Conservation (phyloP, 2,797 vertebrate genomes). For the Ispidina picta region DNA sequence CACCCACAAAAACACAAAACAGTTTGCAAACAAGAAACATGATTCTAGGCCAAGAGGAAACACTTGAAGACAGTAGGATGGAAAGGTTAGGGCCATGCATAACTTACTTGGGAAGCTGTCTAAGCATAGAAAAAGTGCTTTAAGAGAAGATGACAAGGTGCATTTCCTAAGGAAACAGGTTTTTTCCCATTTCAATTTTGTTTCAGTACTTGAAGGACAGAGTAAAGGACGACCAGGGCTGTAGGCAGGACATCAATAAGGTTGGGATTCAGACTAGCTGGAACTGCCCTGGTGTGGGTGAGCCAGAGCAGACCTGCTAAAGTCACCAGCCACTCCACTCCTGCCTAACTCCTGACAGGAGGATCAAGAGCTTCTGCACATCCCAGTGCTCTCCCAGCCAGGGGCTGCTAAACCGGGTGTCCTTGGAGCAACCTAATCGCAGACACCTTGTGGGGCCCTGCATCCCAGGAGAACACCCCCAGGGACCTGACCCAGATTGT, state of each 20-base stretch:
- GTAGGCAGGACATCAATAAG: neutral
- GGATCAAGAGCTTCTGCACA: accelerated
- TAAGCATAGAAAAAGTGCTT: neutral
- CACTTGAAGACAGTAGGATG: constrained; percentile 61
- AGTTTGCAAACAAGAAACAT: neutral
- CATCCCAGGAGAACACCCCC: neutral
- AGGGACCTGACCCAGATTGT: accelerated
- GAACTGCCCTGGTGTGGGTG: accelerated
- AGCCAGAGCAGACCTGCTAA: neutral
- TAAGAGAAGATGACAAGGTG: neutral
- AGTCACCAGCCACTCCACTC: neutral
- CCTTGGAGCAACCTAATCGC: neutral
- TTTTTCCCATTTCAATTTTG: neutral
- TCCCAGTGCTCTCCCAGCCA: neutral
- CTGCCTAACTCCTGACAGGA: neutral
- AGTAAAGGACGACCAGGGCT: neutral
- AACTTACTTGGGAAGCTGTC: neutral
- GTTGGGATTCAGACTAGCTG: neutral
- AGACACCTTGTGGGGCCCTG: neutral
- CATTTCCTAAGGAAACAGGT: constrained; percentile 42
- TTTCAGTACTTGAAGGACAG: neutral
- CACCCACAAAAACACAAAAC: neutral
- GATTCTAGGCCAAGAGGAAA: constrained; percentile 52
- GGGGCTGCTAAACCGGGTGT: accelerated
- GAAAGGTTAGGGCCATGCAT: constrained; percentile 62